Base-by-base conservation (phyloP, 2,113 vertebrate genomes). In the Rafetus swinhoei region DNA sequence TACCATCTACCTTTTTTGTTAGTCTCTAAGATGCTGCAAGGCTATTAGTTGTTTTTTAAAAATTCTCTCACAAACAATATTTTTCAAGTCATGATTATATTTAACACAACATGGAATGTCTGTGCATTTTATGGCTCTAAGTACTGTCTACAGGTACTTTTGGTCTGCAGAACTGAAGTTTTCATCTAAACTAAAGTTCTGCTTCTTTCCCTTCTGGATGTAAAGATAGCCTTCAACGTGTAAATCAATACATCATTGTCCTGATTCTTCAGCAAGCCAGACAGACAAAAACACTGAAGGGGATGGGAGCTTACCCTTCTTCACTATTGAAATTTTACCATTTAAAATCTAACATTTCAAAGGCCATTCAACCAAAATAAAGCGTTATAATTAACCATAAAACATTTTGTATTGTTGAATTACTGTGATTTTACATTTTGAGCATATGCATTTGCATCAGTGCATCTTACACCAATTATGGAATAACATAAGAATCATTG, bases 171-270 rank as follows among this genome's bases (percentile, higher is more conserved):
- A 15, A 77, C 74, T 4, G 27, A 77, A 50, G 9, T 79, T 90
- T 86, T 80, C 27, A 84, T 93, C 87, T 87, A 89, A 93, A 84
- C 88, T 88, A 90, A 65, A 86, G 50, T 32, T 92, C 89, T 57
- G 83, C 55, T 84, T 87, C 76, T 86, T 82, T 77, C 45, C 13
- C 22, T 77, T 77, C 25, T 50, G 45, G 29, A n/a, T 69, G 29
- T 32, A 69, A 69, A 92, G 69, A 90, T 81, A 91, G 55, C n/a
- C 69, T 16, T 25, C 81, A 54, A 74, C 81, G 45, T 91, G 56
- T 90, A 93, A 92, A 94, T 93, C 85, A 94, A 65, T 5, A 77
- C 6, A 56, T 52, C 24, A 62, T 89, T 93, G 84, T 85, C 88
- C 84, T 74, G 10, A 89, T 55, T 84, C 45, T 45, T 91, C 27